Percentiles rank a stretch among this genome's conserved stretches.
phyloP scores from a whole-genome alignment of 2,888 invertebrate genomes.

The Sinohyriopsis cumingii region DNA sequence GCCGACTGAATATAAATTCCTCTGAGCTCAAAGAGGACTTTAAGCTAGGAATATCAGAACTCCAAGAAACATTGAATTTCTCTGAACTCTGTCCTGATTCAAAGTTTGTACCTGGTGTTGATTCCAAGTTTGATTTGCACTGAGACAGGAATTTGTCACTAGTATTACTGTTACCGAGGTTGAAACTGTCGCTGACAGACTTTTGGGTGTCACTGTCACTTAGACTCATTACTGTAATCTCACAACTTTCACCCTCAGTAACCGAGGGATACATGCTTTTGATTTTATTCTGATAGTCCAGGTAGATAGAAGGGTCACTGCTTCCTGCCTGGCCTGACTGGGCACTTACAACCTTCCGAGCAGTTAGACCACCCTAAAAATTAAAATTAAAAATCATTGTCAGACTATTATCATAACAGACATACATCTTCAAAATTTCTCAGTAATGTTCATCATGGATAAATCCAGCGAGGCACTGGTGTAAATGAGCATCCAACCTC shows the following conservation, averaged over 20 bases:
- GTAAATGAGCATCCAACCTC: too few relatives aligned
- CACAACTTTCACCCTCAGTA: slow-evolving; percentile 18
- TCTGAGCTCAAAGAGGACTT: too few relatives aligned
- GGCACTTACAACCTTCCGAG: slow-evolving; percentile 28
- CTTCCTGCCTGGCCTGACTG: slow-evolving; percentile 24
- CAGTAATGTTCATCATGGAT: too few relatives aligned
- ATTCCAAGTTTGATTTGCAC: too few relatives aligned
- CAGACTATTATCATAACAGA: too few relatives aligned
- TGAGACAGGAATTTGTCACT: slow-evolving; percentile 23
- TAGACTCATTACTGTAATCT: slow-evolving; percentile 34
- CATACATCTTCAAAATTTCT: background rate
- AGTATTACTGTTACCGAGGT: slow-evolving; percentile 28
- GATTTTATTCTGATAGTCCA: slow-evolving; percentile 61
- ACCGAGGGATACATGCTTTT: slow-evolving; percentile 53
- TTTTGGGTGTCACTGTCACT: slow-evolving; percentile 46
- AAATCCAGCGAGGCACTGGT: too few relatives aligned
- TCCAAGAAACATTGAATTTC: too few relatives aligned
- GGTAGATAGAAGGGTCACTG: slow-evolving; percentile 56
- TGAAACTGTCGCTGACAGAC: slow-evolving; percentile 15
- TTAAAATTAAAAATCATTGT: slow-evolving; percentile 1
- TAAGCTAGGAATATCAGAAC: too few relatives aligned
- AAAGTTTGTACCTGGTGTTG: too few relatives aligned
- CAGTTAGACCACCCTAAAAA: slow-evolving; percentile 49
- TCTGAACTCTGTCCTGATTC: too few relatives aligned
- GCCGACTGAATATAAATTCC: too few relatives aligned